Evolutionary conservation across 2,888 invertebrate species (phyloP), one percentile per base, ranked within the genome.

Genomic region (Apoda limacodes): DNA sequence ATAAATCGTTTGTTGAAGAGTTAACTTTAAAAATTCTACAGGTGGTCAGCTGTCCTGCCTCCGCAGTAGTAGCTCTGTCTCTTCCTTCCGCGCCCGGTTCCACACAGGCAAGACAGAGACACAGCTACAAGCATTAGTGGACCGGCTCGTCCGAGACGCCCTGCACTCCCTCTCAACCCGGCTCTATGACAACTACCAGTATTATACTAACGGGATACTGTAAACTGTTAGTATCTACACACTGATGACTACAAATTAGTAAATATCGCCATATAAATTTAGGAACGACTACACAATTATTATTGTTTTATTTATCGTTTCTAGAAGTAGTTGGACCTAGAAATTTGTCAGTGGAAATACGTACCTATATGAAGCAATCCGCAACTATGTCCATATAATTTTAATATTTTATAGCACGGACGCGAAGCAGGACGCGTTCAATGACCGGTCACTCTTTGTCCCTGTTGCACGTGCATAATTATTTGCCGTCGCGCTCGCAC

Each of bases 181-280:
- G 55, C 88, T 99, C 38, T 99, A 99, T 82, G 99, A 99, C 83
- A 94, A 96, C 66, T 99, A 96, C 82, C 99, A 99, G 83, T 99
- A 98, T 83, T 90, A 96, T 60, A 97, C 98, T 57, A 98, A 98
- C 78, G 98, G 98, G 43, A 98, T 98, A 59, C 85, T 90, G 51
- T 91, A 85, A 46, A 29, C 17, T 5, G 17, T 7, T 5, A 6
- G 17, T 7, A 7, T 2, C 9, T 14, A 9, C 2, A 17, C 17
- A 17, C 17, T 17, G 7, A 5, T 6, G 5, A 7, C 17, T 17
- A 17, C 17, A 17, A n/a, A n/a, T n/a, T n/a, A n/a, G n/a, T n/a
- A n/a, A n/a, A n/a, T n/a, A n/a, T n/a, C n/a, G n/a, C n/a, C n/a
- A n/a, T n/a, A n/a, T n/a, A n/a, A n/a, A n/a, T n/a, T n/a, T n/a